Conservation (phyloP, 2,888 invertebrate species). For the Tipula helvola region DNA sequence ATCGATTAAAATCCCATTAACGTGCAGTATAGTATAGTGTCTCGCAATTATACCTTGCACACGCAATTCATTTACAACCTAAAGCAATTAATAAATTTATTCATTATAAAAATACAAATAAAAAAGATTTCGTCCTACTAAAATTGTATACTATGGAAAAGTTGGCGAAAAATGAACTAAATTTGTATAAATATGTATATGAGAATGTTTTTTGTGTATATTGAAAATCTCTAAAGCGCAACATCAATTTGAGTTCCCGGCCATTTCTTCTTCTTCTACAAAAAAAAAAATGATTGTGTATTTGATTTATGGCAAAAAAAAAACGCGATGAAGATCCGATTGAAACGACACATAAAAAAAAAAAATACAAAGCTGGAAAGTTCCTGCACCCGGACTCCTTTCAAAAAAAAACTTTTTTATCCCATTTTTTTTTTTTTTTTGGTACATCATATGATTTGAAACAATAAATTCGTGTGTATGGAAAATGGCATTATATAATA, state of each 20-base stretch:
- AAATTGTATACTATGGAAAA: not conserved
- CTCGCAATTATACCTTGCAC: not conserved
- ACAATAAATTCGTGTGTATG: not conserved
- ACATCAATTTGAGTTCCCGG: constrained; percentile 5
- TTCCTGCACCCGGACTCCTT: not conserved
- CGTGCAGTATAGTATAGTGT: not conserved
- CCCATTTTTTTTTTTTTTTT: not conserved
- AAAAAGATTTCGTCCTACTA: not conserved
- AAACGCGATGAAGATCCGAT: not conserved
- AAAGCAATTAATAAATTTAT: not conserved
- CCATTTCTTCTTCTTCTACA: not conserved
- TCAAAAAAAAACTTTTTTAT: not conserved
- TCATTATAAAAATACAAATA: not conserved
- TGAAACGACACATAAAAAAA: not conserved
- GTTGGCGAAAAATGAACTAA: not conserved
- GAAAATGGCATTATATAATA: not conserved
- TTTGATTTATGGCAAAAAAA: not conserved
- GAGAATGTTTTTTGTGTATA: not conserved
- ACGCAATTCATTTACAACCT: not conserved
- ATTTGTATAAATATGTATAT: not conserved
- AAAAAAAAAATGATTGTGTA: not conserved
- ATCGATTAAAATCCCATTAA: not conserved
- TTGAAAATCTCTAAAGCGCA: constrained; percentile 6
- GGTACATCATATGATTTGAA: not conserved
- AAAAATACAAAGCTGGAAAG: not conserved